These are phyloP conservation scores for Myotis myotis DNA, from an alignment of 2,797 vertebrate genomes.

Conservation along the genomic window DNA sequence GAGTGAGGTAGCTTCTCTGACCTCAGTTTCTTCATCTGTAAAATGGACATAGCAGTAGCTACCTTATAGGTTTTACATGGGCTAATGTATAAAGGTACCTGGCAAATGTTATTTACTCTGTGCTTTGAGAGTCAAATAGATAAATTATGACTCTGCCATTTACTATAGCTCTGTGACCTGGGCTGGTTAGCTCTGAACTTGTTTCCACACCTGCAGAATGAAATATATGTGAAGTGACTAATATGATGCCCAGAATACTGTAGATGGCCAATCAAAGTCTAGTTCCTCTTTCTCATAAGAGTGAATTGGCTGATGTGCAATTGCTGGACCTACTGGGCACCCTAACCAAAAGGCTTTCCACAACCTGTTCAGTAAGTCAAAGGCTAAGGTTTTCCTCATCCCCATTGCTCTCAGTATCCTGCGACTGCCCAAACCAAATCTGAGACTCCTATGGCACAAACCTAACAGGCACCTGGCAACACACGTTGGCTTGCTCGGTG, in stretches of 20 bases:
- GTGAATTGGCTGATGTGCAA: background rate
- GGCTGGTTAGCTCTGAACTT: background rate
- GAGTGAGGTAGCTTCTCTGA: background rate
- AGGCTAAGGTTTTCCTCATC: background rate
- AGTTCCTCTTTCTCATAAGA: background rate
- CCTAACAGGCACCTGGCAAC: background rate
- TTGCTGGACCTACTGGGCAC: background rate
- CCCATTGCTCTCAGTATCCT: background rate
- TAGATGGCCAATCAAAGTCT: background rate
- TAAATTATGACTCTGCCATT: background rate
- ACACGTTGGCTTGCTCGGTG: rapidly evolving
- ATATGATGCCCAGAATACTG: background rate
- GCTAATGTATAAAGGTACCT: background rate
- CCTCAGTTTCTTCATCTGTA: background rate
- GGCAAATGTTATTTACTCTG: background rate
- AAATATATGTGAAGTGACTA: background rate
- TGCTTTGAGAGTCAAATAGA: background rate
- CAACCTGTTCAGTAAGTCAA: background rate
- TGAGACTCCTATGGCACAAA: background rate
- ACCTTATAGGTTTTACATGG: background rate
- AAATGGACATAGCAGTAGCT: background rate
- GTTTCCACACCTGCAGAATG: background rate
- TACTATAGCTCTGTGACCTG: background rate
- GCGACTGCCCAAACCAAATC: background rate
- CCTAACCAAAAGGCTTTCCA: background rate